Percentiles rank a stretch among this genome's conserved stretches.
Evolutionary conservation across 92 coral and sea anemone genomes (phyloP).

Genomic region (Siderastrea siderea): DNA sequence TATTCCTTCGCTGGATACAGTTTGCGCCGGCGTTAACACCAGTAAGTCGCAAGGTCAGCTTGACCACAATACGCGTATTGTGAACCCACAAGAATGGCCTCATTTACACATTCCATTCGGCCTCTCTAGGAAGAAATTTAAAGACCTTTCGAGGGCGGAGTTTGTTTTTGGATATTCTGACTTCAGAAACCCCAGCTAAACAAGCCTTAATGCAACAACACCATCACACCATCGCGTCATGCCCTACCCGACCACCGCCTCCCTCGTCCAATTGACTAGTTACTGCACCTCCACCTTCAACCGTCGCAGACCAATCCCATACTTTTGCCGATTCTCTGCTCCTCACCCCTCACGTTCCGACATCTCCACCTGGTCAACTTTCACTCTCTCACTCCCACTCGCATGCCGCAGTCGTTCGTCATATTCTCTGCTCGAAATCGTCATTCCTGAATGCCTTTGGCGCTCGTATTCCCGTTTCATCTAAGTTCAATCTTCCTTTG

Average conservation of each 20-base stretch:
- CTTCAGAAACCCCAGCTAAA: not conserved
- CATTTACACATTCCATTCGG: slow-evolving; percentile 31
- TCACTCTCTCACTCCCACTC: not conserved
- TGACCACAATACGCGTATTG: slow-evolving; percentile 33
- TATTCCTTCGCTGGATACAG: too few relatives aligned
- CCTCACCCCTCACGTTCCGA: too few relatives aligned
- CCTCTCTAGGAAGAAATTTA: slow-evolving; percentile 16
- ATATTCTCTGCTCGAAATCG: slow-evolving; percentile 29
- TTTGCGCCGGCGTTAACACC: not conserved
- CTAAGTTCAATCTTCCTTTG: slow-evolving; percentile 25
- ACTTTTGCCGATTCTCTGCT: too few relatives aligned
- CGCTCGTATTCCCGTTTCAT: not conserved
- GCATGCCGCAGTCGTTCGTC: slow-evolving; percentile 13
- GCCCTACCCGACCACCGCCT: slow-evolving; percentile 34
- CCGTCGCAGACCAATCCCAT: too few relatives aligned
- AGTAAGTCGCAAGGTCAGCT: slow-evolving; percentile 39
- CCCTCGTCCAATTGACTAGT: not conserved
- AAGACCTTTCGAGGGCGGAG: slow-evolving; percentile 14
- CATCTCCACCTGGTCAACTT: not conserved
- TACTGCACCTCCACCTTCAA: too few relatives aligned
- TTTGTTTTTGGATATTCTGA: not conserved
- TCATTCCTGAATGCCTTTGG: slow-evolving; percentile 9
- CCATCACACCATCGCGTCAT: slow-evolving; percentile 20
- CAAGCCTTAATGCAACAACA: not conserved
- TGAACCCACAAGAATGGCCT: slow-evolving; percentile 29